Conservation (phyloP, 2,888 invertebrate genomes). For the Oeneis ivallda region DNA sequence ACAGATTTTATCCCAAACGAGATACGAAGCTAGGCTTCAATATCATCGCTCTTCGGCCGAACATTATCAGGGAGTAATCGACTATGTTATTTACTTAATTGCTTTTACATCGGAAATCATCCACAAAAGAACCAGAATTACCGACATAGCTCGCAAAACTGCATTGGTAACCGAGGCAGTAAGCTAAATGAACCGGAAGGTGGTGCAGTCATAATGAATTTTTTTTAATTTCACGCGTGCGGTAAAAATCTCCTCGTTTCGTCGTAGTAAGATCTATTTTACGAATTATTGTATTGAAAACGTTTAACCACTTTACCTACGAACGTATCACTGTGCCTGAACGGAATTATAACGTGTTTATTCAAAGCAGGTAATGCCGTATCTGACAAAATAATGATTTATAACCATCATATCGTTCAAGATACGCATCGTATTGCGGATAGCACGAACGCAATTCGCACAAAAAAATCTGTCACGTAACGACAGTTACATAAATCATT, state of each 20-base stretch:
- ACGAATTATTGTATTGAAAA: not conserved
- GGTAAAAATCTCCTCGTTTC: too few relatives aligned
- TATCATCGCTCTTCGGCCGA: constrained; percentile 38
- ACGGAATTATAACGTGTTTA: constrained; percentile 10
- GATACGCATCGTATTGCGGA: constrained; percentile 20
- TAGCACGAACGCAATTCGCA: constrained; percentile 22
- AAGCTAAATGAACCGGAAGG: too few relatives aligned
- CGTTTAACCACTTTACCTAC: not conserved
- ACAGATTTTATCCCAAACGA: constrained; percentile 58
- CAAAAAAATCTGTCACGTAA: constrained; percentile 31
- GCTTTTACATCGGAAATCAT: not conserved
- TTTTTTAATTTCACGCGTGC: too few relatives aligned
- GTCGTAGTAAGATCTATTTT: too few relatives aligned
- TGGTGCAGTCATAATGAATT: too few relatives aligned
- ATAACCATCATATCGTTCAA: constrained; percentile 31
- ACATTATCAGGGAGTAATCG: constrained; percentile 13
- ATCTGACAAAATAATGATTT: constrained; percentile 29
- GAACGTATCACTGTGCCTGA: not conserved
- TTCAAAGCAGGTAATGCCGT: constrained; percentile 15
- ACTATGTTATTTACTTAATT: not conserved
- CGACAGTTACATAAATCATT: constrained; percentile 36
- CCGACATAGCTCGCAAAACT: too few relatives aligned
- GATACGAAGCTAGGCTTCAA: constrained; percentile 50
- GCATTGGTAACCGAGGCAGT: too few relatives aligned
- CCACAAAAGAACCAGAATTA: too few relatives aligned